A percentile compares a stretch with the other conserved stretches of the same genome.
phyloP scores from a whole-genome alignment of 2,888 invertebrate genomes.

The Dryobota labecula region DNA sequence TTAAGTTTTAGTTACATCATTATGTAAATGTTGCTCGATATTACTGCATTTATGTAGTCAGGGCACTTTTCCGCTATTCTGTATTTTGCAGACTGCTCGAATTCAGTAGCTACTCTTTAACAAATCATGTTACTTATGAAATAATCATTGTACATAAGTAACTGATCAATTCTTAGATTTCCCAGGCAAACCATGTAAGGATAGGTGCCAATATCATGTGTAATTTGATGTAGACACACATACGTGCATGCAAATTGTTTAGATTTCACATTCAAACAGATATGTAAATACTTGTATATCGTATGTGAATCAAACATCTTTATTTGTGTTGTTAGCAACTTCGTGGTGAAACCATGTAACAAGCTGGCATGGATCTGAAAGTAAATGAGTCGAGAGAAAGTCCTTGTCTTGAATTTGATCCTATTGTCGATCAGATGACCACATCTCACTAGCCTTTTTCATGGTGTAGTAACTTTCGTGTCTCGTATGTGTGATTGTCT shows the following conservation, averaged over 20 bases:
- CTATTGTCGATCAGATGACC: slow-evolving; percentile 13
- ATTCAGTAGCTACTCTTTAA: background rate
- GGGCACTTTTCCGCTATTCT: background rate
- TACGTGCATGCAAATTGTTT: slow-evolving; percentile 56
- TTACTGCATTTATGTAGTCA: background rate
- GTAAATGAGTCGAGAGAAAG: slow-evolving; percentile 48
- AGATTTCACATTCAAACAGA: slow-evolving; percentile 44
- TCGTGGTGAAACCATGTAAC: slow-evolving; percentile 20
- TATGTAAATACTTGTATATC: slow-evolving; percentile 31
- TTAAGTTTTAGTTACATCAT: background rate
- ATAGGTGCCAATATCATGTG: slow-evolving; percentile 18
- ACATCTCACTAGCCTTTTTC: background rate
- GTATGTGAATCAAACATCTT: slow-evolving; percentile 40
- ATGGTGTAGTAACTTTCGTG: background rate
- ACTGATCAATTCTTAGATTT: slow-evolving; percentile 27
- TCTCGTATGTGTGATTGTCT: background rate
- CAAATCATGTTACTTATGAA: background rate
- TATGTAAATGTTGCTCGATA: background rate
- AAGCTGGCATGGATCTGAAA: slow-evolving; percentile 31
- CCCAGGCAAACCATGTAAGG: slow-evolving; percentile 2
- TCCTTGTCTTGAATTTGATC: slow-evolving; percentile 24
- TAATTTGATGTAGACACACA: slow-evolving; percentile 38
- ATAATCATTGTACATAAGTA: background rate
- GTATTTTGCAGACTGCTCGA: background rate
- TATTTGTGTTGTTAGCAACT: slow-evolving; percentile 36